Evolutionary conservation across 1,140 invertebrate species (phyloP).

Genomic region (Atta texana): DNA sequence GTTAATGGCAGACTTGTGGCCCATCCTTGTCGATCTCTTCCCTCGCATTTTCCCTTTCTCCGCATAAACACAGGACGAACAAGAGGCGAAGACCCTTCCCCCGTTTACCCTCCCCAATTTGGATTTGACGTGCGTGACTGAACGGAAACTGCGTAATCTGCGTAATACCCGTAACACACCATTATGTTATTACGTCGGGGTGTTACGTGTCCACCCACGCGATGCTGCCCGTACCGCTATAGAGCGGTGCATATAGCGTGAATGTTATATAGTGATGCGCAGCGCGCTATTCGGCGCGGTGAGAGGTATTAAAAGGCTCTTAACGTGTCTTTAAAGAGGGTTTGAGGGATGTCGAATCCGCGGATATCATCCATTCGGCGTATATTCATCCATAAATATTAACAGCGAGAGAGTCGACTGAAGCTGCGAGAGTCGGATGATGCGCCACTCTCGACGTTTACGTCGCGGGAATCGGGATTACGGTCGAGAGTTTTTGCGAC

Average conservation of each 20-base stretch:
- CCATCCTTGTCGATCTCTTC: constrained; percentile 33
- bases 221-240: not conserved
- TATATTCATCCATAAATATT: constrained; percentile 39
- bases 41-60: constrained; percentile 36
- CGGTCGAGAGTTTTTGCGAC: not conserved
- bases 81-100: constrained; percentile 1
- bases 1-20: constrained; percentile 73
- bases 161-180: constrained; percentile 78
- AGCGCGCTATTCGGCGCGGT: not conserved
- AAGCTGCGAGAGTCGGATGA: constrained; percentile 30
- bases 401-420: constrained; percentile 14
- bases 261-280: not conserved
- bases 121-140: constrained; percentile 78
- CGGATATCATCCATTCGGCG: constrained; percentile 27
- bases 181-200: constrained; percentile 79
- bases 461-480: constrained; percentile 38
- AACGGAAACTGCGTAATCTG: constrained; percentile 79
- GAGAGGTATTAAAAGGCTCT: constrained; percentile 73
- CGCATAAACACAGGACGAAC: constrained; percentile 66
- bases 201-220: constrained; percentile 67
- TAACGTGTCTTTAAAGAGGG: constrained; percentile 67
- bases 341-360: constrained; percentile 1
- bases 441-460: constrained; percentile 34
- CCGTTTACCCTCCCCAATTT: constrained; percentile 62
- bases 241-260: constrained; percentile 4